Conservation (phyloP, 2,797 vertebrate genomes). For the Allobates femoralis region DNA sequence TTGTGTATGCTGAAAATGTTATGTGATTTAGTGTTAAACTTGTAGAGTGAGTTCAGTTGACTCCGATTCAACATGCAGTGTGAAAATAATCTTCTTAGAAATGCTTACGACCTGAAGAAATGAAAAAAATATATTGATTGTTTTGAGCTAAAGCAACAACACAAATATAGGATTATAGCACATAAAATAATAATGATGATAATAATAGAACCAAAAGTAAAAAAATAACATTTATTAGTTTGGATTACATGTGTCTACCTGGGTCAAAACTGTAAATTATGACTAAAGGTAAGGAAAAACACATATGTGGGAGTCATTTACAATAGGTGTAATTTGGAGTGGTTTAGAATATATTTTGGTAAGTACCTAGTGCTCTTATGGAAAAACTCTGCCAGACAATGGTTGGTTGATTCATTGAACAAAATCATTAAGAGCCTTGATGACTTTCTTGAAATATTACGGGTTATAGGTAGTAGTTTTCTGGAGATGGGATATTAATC, state of each 20-base stretch:
- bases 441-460: no score
- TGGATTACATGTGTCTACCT: background rate
- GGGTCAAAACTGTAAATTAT: background rate
- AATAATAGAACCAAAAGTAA: background rate
- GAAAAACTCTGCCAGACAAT: no score
- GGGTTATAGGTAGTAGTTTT: no score
- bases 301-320: background rate
- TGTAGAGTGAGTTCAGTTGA: slow-evolving; percentile 4
- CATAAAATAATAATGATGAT: slow-evolving; percentile 19
- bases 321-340: background rate
- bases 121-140: slow-evolving; percentile 28
- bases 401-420: no score
- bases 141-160: background rate
- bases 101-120: slow-evolving; percentile 31
- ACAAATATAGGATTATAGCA: background rate
- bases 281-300: background rate
- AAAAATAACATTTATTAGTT: background rate
- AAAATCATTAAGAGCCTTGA: no score
- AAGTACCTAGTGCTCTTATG: background rate
- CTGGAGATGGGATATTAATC: no score
- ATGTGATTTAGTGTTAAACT: background rate
- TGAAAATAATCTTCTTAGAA: slow-evolving; percentile 27
- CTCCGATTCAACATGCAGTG: slow-evolving; percentile 13
- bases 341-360: background rate
- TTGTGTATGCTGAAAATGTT: background rate